Evolutionary conservation across 2,797 vertebrate genomes (phyloP), one percentile per base, ranked within the genome.

Genomic region (Buceros bicornis): DNA sequence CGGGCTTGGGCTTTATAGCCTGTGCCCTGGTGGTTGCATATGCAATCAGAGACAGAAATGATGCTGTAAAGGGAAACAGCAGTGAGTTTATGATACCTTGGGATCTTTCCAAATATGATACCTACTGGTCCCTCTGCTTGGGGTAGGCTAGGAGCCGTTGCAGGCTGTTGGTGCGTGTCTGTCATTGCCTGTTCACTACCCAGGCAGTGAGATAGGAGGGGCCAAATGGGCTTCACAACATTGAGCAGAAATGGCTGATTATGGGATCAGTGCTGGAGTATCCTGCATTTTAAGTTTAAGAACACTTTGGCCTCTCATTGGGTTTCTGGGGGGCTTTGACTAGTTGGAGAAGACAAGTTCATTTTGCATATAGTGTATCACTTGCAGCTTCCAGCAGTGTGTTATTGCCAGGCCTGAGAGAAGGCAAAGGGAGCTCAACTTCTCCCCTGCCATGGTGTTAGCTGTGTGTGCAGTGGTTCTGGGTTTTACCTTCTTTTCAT

Each of bases 51-150:
- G 82, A 29, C 33, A 64, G 89, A 93, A 81, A 81, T 76, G 53
- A 64, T 65, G 76, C 87, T 93, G 92, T 83, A 50, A 93, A 57
- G 47, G 61, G 67, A 83, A 79, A 28, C n/a, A 90, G 66, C 35
- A 71, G 50, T 15, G 37, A 31, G 43, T 82, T 95, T 91, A 78
- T 89, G 82, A 76, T 51, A 20, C 67, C 51, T 77, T 57, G 42
- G 58, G 48, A n/a, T 78, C 67, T 58, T 82, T 77, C 69, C 84
- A 92, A 40, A n/a, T 13, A 29, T 20, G 33, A 87, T 64, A 93
- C 35, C 40, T 77, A 9, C 43, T 76, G 54, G 33, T 89, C 8
- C 24, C n/a, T 58, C 42, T 70, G 60, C 87, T 50, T 60, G n/a
- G 83, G 72, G 60, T 53, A 67, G 67, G 31, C 35, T 65, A 16